Percentiles rank a stretch among this genome's conserved stretches.
phyloP scores from a whole-genome alignment of 1,140 invertebrate species.

The Idris sp. region DNA sequence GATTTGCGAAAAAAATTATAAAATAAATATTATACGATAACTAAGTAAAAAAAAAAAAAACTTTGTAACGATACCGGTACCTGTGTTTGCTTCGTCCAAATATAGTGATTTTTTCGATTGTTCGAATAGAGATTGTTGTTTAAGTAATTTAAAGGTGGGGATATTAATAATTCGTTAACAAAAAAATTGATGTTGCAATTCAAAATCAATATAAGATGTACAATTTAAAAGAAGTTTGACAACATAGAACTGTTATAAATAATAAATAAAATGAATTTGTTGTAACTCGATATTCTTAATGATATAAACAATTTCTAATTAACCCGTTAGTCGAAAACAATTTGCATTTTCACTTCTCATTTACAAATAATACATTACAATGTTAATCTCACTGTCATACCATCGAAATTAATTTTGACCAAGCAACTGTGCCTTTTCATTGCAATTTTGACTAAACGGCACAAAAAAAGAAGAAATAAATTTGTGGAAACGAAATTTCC shows the following conservation, averaged over 20 bases:
- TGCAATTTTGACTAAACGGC: constrained; percentile 45
- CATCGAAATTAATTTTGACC: constrained; percentile 44
- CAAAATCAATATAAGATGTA: constrained; percentile 35
- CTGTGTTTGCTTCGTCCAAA: constrained; percentile 45
- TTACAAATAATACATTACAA: constrained; percentile 17
- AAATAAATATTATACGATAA: constrained; percentile 12
- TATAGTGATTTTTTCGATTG: constrained; percentile 23
- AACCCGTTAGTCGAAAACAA: constrained; percentile 26
- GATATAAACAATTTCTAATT: constrained; percentile 32
- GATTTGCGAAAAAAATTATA: constrained; percentile 22
- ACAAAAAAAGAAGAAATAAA: constrained; percentile 16
- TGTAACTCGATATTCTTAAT: constrained; percentile 42
- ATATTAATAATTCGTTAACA: constrained; percentile 53
- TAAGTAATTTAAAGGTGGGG: constrained; percentile 34
- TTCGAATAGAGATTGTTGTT: constrained; percentile 24
- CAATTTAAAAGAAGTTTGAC: constrained; percentile 25
- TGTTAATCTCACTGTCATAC: constrained; percentile 15
- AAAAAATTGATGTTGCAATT: constrained; percentile 43
- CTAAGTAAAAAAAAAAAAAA: constrained; percentile 2
- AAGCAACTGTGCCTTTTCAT: constrained; percentile 61
- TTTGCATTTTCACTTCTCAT: constrained; percentile 23
- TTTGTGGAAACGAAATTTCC: constrained; percentile 27
- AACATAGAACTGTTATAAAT: constrained; percentile 43
- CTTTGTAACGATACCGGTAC: constrained; percentile 35
- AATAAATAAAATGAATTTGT: constrained; percentile 46